A percentile compares a stretch with the other conserved stretches of the same genome.
These are phyloP conservation scores for Emydoidea blandingii DNA, from an alignment of 2,797 vertebrate genomes.

Conservation along the genomic window DNA sequence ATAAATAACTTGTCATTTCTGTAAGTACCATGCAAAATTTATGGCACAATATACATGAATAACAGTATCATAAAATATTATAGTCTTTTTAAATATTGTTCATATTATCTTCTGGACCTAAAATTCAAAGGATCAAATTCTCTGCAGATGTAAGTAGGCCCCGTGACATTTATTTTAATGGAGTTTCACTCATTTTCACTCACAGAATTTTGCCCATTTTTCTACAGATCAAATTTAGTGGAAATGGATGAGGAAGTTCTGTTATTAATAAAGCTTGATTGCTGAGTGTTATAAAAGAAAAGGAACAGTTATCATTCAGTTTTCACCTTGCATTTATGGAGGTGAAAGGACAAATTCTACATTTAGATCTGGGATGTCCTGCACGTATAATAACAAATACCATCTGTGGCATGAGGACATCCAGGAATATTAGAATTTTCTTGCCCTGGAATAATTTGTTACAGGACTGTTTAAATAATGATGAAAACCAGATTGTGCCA, in stretches of 20 bases:
- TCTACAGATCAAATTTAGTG: neutral
- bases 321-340: conserved; percentile 58
- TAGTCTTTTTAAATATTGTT: neutral
- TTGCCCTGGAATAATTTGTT: conserved; percentile 64
- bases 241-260: neutral
- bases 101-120: neutral
- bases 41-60: neutral
- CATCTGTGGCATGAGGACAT: conserved; percentile 68
- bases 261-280: neutral
- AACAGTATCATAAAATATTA: neutral
- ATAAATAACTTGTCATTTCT: neutral
- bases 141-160: neutral
- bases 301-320: neutral
- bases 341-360: conserved; percentile 66
- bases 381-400: neutral
- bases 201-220: neutral
- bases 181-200: neutral
- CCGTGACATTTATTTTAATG: neutral
- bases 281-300: conserved; percentile 32
- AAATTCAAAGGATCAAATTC: neutral
- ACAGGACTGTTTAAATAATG: conserved; percentile 59
- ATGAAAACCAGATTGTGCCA: conserved; percentile 52
- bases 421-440: conserved; percentile 65
- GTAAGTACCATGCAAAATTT: neutral
- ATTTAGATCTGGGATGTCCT: conserved; percentile 39